These are phyloP conservation scores for Ceyx cyanopectus DNA, from an alignment of 2,113 vertebrate genomes.

Conservation along the genomic window DNA sequence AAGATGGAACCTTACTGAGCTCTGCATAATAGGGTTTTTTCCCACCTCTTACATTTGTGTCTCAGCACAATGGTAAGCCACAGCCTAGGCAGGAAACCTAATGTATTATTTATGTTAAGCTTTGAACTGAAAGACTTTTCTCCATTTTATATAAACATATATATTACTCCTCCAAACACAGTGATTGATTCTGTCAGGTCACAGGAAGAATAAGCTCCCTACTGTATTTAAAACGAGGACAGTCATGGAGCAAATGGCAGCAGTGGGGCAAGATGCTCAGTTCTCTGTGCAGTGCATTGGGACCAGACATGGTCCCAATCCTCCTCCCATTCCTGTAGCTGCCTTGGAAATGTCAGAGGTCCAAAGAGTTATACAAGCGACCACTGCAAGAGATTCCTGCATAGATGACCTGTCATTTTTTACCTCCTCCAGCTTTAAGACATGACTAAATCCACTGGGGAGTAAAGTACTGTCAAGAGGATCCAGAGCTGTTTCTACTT, in stretches of 20 bases:
- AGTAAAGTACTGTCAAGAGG: neutral
- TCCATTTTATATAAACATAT: constrained; percentile 26
- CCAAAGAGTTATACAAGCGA: neutral
- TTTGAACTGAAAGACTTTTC: constrained; percentile 33
- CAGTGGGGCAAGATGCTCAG: fast-evolving
- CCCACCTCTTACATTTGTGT: neutral
- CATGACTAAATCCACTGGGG: neutral
- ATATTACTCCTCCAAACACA: neutral
- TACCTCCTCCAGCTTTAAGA: neutral
- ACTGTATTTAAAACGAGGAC: neutral
- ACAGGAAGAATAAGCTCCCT: neutral
- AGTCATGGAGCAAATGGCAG: fast-evolving
- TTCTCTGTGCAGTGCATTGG: neutral
- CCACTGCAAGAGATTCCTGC: neutral
- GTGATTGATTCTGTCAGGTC: neutral
- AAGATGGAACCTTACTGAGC: constrained; percentile 48
- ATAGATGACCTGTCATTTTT: too few species aligned
- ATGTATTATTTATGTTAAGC: constrained; percentile 56
- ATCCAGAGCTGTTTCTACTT: neutral
- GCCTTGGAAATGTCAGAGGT: neutral
- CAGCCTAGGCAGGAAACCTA: constrained; percentile 30
- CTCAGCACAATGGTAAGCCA: constrained; percentile 36
- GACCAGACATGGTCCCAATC: fast-evolving
- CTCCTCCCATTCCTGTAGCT: neutral
- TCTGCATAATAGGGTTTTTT: neutral